Evolutionary conservation across 2,113 vertebrate species (phyloP).

Genomic region (Tichodroma muraria): DNA sequence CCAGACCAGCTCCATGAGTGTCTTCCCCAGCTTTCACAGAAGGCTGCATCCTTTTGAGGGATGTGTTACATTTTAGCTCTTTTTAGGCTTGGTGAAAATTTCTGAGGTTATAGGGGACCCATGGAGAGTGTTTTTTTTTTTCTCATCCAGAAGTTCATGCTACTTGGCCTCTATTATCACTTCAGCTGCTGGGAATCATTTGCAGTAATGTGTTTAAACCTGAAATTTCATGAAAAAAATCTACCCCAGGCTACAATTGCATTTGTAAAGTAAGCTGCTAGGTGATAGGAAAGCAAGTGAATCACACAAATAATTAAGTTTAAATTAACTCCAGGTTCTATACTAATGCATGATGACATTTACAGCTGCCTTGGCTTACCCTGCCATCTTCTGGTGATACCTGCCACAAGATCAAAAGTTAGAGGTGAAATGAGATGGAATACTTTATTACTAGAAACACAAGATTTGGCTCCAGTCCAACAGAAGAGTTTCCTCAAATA

Average conservation of each 20-base stretch:
- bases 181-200: constrained; percentile 20
- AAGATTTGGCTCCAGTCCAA: constrained; percentile 34
- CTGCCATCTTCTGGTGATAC: constrained; percentile 68
- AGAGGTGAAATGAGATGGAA: constrained; percentile 48
- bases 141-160: neutral
- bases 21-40: neutral
- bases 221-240: constrained; percentile 21
- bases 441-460: constrained; percentile 40
- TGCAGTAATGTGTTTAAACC: neutral
- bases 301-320: constrained; percentile 33
- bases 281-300: constrained; percentile 26
- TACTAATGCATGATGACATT: constrained; percentile 39
- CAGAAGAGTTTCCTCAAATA: constrained; percentile 23
- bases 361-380: constrained; percentile 64
- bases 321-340: constrained; percentile 43
- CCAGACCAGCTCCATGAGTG: neutral
- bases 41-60: neutral
- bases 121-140: neutral
- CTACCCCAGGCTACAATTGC: neutral
- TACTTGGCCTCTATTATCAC: neutral
- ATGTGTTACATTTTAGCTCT: neutral
- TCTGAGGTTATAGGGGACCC: neutral
- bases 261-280: constrained; percentile 11
- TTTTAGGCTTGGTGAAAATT: neutral
- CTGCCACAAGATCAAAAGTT: constrained; percentile 55